A percentile compares a stretch with the other conserved stretches of the same genome.
Conservation (phyloP, 2,888 invertebrate genomes). For the Cybosia mesomella region DNA sequence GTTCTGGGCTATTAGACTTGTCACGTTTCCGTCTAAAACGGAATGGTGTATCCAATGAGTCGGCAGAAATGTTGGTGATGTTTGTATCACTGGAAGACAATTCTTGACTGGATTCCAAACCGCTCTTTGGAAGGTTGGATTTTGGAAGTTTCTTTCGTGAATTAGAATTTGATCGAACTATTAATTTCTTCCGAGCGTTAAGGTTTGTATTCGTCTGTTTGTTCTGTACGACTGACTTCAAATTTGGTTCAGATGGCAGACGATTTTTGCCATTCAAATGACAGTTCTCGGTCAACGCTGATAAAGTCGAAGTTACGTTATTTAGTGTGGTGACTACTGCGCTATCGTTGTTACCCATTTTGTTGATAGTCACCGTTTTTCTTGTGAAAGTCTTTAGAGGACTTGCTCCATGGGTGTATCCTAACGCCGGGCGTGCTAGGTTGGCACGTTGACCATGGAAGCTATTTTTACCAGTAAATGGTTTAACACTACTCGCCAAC, state of each 20-base stretch:
- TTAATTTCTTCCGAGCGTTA: constrained; percentile 75
- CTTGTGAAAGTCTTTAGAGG: constrained; percentile 76
- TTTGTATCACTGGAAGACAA: constrained; percentile 84
- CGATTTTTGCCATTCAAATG: constrained; percentile 81
- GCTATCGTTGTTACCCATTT: constrained; percentile 66
- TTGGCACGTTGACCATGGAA: constrained; percentile 82
- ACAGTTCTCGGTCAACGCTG: constrained; percentile 81
- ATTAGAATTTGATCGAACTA: constrained; percentile 78
- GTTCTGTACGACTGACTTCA: constrained; percentile 63
- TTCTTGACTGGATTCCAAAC: constrained; percentile 75
- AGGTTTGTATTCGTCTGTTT: constrained; percentile 63
- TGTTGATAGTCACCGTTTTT: constrained; percentile 66
- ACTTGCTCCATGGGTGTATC: constrained; percentile 74
- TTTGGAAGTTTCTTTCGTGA: constrained; percentile 80
- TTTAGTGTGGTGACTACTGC: constrained; percentile 63
- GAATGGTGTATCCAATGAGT: constrained; percentile 80
- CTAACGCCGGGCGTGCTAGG: constrained; percentile 72
- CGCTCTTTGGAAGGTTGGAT: constrained; percentile 64
- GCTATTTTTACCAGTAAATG: constrained; percentile 75
- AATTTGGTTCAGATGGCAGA: constrained; percentile 76
- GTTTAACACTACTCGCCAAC: constrained; percentile 68
- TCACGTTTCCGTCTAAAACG: constrained; percentile 81
- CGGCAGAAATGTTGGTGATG: constrained; percentile 81
- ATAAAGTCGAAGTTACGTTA: constrained; percentile 78
- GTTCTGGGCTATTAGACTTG: constrained; percentile 80